Evolutionary conservation across 2,888 invertebrate species (phyloP), one percentile per base, ranked within the genome.

Genomic region (Prosapia bicincta): DNA sequence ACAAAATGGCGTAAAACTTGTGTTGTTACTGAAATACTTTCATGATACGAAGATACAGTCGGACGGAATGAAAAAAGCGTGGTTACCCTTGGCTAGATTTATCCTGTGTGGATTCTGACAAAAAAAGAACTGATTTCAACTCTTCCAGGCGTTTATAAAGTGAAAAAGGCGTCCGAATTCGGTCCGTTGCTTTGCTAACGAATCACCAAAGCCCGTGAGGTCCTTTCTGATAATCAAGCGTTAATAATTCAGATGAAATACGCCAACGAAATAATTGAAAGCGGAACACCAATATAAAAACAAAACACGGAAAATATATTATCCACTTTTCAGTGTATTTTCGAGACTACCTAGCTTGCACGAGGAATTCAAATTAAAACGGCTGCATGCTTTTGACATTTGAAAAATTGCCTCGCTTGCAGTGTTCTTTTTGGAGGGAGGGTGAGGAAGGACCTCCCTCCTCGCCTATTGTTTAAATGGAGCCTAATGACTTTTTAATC

Each of bases 401-500:
- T 54, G 54, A 54, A 54, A 54, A 54, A 54, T 54, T 54, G 54
- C 54, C 54, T 54, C 54, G 54, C 54, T 54, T 20, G 54, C 54
- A 54, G 20, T 20, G 54, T 20, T 2, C 54, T 54, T 54, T 54
- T 20, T 54, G 38, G 20, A 20, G 54, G 54, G n/a, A 20, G 54
- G 20, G 9, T 3, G 54, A 2, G 54, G 20, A 20, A 13, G 20
- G 20, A n/a, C n/a, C n/a, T n/a, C 54, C 20, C 20, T 20, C 54
- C 54, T 54, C 3, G 54, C 20, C 54, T 20, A 54, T 54, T 54
- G 54, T 54, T 54, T 54, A 54, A 54, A 54, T 13, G 54, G n/a
- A 54, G 54, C 54, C 54, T 54, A 54, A 54, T 54, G 54, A 54
- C 54, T 54, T 54, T 54, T 54, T 54, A 54, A 54, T 54, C 54